Base-by-base conservation (phyloP, 2,888 invertebrate genomes). In the Didymodactylos carnosus region DNA sequence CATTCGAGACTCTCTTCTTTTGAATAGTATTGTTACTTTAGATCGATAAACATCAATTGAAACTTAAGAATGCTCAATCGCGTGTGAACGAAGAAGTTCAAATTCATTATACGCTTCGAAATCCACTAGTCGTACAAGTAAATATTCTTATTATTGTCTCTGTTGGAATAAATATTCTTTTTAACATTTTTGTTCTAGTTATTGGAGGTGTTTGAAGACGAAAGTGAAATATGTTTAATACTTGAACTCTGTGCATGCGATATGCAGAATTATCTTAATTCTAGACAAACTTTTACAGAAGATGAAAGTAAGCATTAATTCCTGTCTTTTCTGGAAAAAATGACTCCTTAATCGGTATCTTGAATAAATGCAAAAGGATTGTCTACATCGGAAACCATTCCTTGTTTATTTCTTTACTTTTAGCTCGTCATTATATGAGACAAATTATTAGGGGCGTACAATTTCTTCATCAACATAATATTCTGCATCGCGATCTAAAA, bases 171-270 rank as follows among this genome's bases (percentile, higher is more conserved):
- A 43, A 43, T 43, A 7, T 43, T n/a, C 6, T 7, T n/a, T n/a
- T 19, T 43, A 7, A 2, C 19, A 0, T 53, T 35, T 29, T 19
- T n/a, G n/a, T 2, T 35, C 35, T 62, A 62, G 62, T n/a, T 62
- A n/a, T 10, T 62, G 3, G 62, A 62, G 35, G 92, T 89, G 84
- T 94, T 94, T 84, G 92, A 94, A 85, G 93, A 94, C 85, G 86
- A 86, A 75, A 88, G 90, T 81, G 91, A 91, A 86, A 93, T 94
- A 49, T 95, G 94, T 84, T 87, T 95, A 80, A 90, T 95, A 49
- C 86, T 95, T 80, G 94, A 95, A 84, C 84, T 94, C 78, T 94
- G 94, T 79, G 89, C 91, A 79, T 91, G 91, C 85, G 93, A 94
- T 82, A 84, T 95, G 76, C 90, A 92, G 78, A 88, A 89, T 78